Conservation (phyloP, 2,113 vertebrate species). For the Dendrocopos noguchii region DNA sequence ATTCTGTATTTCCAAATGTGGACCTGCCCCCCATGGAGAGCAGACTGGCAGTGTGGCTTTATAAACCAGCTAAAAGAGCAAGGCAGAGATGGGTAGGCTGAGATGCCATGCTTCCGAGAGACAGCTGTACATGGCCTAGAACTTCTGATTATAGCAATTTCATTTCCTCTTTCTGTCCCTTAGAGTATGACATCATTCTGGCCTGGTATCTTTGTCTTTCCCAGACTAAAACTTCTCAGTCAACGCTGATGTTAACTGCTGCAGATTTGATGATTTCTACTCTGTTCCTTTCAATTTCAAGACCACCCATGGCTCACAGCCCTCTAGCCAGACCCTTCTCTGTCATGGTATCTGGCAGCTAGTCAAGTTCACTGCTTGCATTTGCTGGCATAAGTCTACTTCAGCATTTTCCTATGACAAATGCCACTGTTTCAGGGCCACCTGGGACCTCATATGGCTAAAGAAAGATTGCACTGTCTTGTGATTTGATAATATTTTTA, state of each 20-base stretch:
- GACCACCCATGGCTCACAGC: not conserved
- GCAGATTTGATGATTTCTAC: not conserved
- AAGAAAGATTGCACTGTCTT: not conserved
- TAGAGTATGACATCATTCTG: not conserved
- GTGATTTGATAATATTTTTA: not conserved
- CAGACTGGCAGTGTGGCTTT: not conserved
- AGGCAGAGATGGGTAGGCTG: not conserved
- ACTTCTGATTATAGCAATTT: not conserved
- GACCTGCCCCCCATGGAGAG: not conserved
- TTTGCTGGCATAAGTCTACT: not conserved
- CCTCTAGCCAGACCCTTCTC: not conserved
- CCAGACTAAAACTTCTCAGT: not conserved
- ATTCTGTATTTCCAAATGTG: fast-evolving
- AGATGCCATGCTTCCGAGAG: not conserved
- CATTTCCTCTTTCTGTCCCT: not conserved
- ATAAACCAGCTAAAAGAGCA: not conserved
- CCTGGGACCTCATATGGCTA: fast-evolving
- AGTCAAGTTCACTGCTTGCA: not conserved
- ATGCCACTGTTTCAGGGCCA: not conserved
- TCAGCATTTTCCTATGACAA: not conserved
- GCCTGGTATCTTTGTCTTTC: not conserved
- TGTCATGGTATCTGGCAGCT: not conserved
- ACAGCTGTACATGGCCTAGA: not conserved
- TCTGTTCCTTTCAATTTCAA: not conserved
- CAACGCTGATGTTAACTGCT: not conserved